Evolutionary conservation across 2,113 vertebrate species (phyloP), one percentile per base, ranked within the genome.

Genomic region (Chrysochloris asiatica): DNA sequence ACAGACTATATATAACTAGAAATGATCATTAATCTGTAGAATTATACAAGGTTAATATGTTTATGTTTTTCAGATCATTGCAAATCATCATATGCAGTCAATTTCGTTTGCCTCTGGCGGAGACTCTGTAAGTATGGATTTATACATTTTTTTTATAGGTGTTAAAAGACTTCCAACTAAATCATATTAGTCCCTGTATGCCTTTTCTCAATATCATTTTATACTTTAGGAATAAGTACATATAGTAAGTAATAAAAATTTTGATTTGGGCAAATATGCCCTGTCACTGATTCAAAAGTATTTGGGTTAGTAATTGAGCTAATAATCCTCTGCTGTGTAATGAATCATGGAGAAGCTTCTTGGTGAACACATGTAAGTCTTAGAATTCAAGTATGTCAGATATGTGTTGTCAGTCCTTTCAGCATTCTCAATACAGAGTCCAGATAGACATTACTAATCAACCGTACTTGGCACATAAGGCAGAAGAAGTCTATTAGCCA

Each of bases 71-170:
- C 97, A 99, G 99, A 98, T 98, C 96, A 98, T 99, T 97, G 98
- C 98, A 95, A 98, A 99, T 95, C 99, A 99, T 93, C 98, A 98
- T 48, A 99, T 99, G 98, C 98, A 99, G 97, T 98, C 99, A 94
- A 98, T 99, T 97, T 99, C 99, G 43, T 99, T 99, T 97, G 99
- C 99, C 89, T 99, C 99, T 72, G 99, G 99, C 97, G 99, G 99
- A 94, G 99, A 99, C 96, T 98, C 98, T 85, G 99, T 99, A 98
- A 96, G 99, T 99, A 98, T 86, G 47, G 89, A 92, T 94, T 93
- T 54, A 21, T 83, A 59, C 77, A 85, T 7, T 86, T 33, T 19
- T 81, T 97, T 65, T 1, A 6, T 91, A 91, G 81, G 17, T 91
- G 45, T 91, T 93, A 95, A 92, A 71, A 95, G 30, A 89, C n/a